phyloP scores from a whole-genome alignment of 2,797 vertebrate species.

The Kryptopterus vitreolus region DNA sequence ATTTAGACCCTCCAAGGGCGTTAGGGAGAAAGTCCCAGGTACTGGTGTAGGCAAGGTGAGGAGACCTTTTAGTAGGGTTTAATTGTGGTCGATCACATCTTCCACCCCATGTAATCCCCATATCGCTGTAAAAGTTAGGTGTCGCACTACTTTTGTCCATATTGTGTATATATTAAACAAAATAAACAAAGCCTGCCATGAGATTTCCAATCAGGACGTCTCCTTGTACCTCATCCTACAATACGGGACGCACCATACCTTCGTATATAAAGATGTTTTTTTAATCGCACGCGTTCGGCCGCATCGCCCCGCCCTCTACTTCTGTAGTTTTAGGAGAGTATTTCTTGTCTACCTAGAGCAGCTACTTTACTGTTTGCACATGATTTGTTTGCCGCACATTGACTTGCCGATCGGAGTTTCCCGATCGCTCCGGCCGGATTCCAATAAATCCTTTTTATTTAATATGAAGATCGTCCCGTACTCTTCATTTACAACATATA shows the following conservation, averaged over 20 bases:
- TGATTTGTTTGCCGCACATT: too few relatives aligned
- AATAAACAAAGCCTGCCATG: too few relatives aligned
- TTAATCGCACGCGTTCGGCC: not conserved
- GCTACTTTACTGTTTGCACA: conserved; percentile 21
- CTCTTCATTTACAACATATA: not conserved
- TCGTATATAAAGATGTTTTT: not conserved
- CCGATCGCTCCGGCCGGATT: not conserved
- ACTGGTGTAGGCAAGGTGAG: too few relatives aligned
- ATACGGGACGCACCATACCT: not conserved
- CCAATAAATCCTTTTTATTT: conserved; percentile 26
- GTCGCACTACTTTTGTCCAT: too few relatives aligned
- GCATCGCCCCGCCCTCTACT: not conserved
- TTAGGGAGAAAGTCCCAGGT: too few relatives aligned
- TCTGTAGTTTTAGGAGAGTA: not conserved
- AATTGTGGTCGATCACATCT: too few relatives aligned
- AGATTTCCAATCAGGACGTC: too few relatives aligned
- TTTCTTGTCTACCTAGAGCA: conserved; percentile 10
- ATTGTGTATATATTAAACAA: too few relatives aligned
- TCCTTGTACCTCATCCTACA: not conserved
- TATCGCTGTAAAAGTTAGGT: too few relatives aligned
- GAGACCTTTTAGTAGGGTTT: too few relatives aligned
- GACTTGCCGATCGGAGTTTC: not conserved
- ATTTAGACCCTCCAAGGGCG: too few relatives aligned
- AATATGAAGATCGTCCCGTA: not conserved
- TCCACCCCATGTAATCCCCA: too few relatives aligned